These are phyloP conservation scores for Drosophila equinoxialis DNA, from an alignment of 1,140 invertebrate species.

Conservation along the genomic window DNA sequence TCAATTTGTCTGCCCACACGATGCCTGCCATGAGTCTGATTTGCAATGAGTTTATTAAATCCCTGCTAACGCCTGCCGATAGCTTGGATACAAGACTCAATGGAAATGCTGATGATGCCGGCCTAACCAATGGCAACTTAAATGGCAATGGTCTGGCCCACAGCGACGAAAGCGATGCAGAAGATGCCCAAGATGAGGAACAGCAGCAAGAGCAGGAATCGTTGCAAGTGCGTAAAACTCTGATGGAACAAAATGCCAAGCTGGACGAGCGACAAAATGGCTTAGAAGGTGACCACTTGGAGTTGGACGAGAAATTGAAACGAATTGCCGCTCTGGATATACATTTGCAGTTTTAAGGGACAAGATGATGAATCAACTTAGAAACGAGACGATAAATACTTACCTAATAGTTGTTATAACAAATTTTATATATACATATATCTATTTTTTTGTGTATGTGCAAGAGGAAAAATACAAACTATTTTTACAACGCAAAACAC, in stretches of 20 bases:
- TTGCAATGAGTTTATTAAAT: constrained; percentile 84
- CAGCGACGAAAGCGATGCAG: constrained; percentile 36
- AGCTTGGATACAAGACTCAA: constrained; percentile 29
- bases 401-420: constrained; percentile 35
- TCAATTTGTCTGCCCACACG: constrained; percentile 84
- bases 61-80: constrained; percentile 75
- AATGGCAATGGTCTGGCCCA: constrained; percentile 64
- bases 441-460: constrained; percentile 4
- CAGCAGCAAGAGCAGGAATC: constrained; percentile 1
- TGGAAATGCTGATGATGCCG: constrained; percentile 8
- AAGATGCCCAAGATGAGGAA: constrained; percentile 29
- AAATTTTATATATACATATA: constrained; percentile 1
- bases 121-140: constrained; percentile 44
- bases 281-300: constrained; percentile 27
- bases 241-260: constrained; percentile 47
- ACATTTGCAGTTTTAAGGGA: constrained; percentile 47
- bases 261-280: constrained; percentile 31
- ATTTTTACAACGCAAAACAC: not conserved
- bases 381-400: constrained; percentile 11
- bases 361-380: not conserved
- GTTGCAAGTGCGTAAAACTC: constrained; percentile 39
- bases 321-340: constrained; percentile 31
- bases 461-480: constrained; percentile 3
- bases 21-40: constrained; percentile 84
- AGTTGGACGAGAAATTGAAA: constrained; percentile 49